Evolutionary conservation across 2,888 invertebrate genomes (phyloP).

Genomic region (Conomelus anceps): DNA sequence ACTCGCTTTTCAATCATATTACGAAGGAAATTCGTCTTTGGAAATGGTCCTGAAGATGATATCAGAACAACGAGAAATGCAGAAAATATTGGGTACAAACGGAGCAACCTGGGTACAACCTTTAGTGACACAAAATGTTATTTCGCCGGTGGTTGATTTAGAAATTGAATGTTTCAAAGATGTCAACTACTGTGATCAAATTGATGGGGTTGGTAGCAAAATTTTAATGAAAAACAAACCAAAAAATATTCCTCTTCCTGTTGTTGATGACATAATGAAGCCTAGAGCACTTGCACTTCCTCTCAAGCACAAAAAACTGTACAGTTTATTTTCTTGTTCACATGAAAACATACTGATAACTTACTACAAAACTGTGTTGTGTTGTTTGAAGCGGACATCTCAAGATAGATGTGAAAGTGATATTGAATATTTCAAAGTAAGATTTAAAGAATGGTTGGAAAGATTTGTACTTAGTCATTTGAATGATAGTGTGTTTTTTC

Average conservation of each 20-base stretch:
- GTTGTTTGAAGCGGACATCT: neutral
- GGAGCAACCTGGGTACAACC: neutral
- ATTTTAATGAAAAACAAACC: neutral
- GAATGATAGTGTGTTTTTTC: neutral
- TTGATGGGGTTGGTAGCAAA: neutral
- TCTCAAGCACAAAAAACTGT: neutral
- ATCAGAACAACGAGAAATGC: neutral
- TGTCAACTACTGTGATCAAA: neutral
- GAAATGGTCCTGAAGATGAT: neutral
- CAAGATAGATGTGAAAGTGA: too few species aligned
- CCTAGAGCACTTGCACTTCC: neutral
- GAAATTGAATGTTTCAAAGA: neutral
- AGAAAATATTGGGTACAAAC: neutral
- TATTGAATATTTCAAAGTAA: neutral
- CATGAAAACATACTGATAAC: neutral
- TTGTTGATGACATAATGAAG: neutral
- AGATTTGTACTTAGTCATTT: neutral
- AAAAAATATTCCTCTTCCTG: neutral
- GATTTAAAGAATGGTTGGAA: neutral
- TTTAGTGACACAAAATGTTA: neutral
- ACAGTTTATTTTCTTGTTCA: neutral
- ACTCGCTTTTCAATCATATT: neutral
- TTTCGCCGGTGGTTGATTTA: neutral
- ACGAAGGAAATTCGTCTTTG: neutral
- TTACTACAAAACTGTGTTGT: neutral